Base-by-base conservation (phyloP, 2,888 invertebrate genomes). In the Acronicta alni region DNA sequence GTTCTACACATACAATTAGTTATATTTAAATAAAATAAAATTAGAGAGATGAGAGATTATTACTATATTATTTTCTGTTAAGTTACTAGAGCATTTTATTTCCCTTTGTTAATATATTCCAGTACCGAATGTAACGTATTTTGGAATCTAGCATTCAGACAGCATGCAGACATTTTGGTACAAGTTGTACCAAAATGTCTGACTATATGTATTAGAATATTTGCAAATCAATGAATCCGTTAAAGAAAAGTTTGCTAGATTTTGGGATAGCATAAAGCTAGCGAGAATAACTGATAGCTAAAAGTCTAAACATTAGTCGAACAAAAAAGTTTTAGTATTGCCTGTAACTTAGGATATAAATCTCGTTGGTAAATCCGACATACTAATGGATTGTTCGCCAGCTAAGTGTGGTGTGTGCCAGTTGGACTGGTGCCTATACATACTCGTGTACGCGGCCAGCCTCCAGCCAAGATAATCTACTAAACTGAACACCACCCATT, bases 381-480 rank as follows among this genome's bases (percentile, higher is more conserved):
- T 85, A 85, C 84, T 91, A 90, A 90, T 91, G 90, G 89, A 90
- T 89, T 86, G 88, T 89, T 85, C 81, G 85, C 84, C 75, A 77
- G 82, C 84, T 86, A 82, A 82, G 81, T 76, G 77, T 79, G 75
- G 78, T 73, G 81, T 81, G 84, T 87, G 90, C 91, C 90, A 91
- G 86, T 87, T 91, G 91, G 90, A 88, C 78, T 79, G 64, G 75
- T 90, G 90, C 90, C 91, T 85, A 80, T 82, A 82, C 78, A 81
- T 74, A 72, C 76, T 67, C 56, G 62, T 80, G 84, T 70, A 57
- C 71, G 80, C 68, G 59, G 76, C 79, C 72, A 76, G 78, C 76
- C 79, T 68, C 78, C 79, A 83, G 85, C 88, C 87, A 83, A 87
- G 87, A 89, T 89, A 87, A 90, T 90, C 88, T 87, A 89, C 85